Percentiles rank a stretch among this genome's conserved stretches.
Evolutionary conservation across 2,113 vertebrate species (phyloP).

Genomic region (Mohoua ochrocephala): DNA sequence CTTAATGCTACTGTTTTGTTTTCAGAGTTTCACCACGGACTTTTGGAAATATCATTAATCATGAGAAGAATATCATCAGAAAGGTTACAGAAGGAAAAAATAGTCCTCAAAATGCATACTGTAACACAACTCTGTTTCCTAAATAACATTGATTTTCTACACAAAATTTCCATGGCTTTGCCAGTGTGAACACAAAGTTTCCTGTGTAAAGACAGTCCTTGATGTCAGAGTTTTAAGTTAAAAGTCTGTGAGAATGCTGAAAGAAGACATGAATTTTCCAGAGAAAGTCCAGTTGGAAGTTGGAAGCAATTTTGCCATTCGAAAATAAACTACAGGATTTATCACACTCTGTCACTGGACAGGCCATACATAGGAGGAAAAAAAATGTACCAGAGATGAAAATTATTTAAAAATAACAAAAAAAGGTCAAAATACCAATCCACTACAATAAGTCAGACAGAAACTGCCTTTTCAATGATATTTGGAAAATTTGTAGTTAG

Average conservation of each 20-base stretch:
- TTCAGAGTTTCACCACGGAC: not conserved
- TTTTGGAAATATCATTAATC: not conserved
- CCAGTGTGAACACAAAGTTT: not conserved
- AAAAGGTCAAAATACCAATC: not conserved
- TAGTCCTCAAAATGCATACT: not conserved
- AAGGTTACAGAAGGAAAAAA: not conserved
- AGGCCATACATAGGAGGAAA: not conserved
- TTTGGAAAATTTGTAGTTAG: not conserved
- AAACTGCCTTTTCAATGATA: not conserved
- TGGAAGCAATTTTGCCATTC: conserved; percentile 43
- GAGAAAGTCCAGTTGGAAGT: conserved; percentile 22
- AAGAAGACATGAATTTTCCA: not conserved
- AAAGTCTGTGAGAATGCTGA: not conserved
- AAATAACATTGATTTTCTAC: not conserved
- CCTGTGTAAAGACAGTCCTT: not conserved
- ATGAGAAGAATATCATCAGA: not conserved
- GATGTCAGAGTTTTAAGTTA: not conserved
- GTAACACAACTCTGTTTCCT: not conserved
- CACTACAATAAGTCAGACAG: not conserved
- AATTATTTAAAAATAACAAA: not conserved
- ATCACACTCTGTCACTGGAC: not conserved
- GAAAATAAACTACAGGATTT: conserved; percentile 42
- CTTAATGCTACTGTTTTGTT: not conserved
- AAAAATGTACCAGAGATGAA: not conserved
- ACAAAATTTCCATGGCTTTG: not conserved